These are phyloP conservation scores for Chromis chromis DNA, from an alignment of 2,797 vertebrate genomes.

Conservation along the genomic window DNA sequence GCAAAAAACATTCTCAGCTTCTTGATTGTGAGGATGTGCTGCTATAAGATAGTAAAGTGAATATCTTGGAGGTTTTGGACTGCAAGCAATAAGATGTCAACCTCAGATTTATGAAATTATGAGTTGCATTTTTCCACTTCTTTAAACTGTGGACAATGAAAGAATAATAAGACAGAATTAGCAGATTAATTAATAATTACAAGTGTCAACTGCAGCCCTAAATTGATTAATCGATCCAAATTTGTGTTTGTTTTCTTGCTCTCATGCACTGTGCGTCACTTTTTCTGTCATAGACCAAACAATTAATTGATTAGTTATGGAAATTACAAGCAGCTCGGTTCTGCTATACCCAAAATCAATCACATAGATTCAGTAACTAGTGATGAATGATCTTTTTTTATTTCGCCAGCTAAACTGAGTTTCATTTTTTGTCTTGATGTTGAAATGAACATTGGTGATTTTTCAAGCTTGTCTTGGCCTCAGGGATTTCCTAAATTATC, in stretches of 20 bases:
- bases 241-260: background rate
- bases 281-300: background rate
- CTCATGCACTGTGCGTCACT: background rate
- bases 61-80: background rate
- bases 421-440: constrained; percentile 14
- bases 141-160: background rate
- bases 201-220: background rate
- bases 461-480: constrained; percentile 38
- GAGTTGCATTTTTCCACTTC: background rate
- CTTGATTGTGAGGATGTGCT: background rate
- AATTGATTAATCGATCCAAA: background rate
- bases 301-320: background rate
- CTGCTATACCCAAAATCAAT: background rate
- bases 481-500: constrained; percentile 47
- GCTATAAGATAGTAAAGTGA: background rate
- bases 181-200: background rate
- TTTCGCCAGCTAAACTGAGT: background rate
- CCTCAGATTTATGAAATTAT: too few relatives aligned
- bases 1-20: background rate
- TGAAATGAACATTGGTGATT: constrained; percentile 18
- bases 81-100: background rate
- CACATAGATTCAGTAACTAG: background rate
- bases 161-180: background rate
- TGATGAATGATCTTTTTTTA: background rate
- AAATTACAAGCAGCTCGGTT: background rate